Conservation (phyloP, 2,888 invertebrate genomes). For the Spicauda simplicius region DNA sequence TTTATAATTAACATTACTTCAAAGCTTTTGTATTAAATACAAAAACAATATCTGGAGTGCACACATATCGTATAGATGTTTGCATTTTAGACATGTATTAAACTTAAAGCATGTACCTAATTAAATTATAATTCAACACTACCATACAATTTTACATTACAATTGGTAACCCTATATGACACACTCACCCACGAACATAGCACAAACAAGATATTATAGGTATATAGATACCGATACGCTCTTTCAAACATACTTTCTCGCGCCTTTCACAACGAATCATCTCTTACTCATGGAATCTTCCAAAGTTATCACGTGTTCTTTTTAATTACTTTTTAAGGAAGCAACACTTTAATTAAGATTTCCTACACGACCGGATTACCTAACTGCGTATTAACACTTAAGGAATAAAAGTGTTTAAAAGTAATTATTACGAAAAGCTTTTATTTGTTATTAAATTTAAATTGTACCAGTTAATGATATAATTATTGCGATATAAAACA, state of each 20-base stretch:
- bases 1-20: no score
- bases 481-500: no score
- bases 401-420: no score
- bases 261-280: conserved; percentile 25
- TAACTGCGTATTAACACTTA: no score
- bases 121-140: not conserved
- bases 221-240: no score
- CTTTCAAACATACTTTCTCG: conserved; percentile 31
- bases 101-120: not conserved
- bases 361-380: no score
- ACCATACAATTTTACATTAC: not conserved
- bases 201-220: conserved; percentile 28
- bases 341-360: not conserved
- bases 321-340: not conserved
- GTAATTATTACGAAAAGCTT: no score
- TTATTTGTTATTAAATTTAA: no score
- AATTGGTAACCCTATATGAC: not conserved
- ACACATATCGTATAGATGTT: no score
- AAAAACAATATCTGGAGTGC: no score
- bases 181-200: conserved; percentile 32
- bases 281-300: not conserved
- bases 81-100: not conserved
- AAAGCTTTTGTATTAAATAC: no score
- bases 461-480: no score
- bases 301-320: not conserved